phyloP scores from a whole-genome alignment of 1,140 invertebrate genomes.

The Bacillus rossius region DNA sequence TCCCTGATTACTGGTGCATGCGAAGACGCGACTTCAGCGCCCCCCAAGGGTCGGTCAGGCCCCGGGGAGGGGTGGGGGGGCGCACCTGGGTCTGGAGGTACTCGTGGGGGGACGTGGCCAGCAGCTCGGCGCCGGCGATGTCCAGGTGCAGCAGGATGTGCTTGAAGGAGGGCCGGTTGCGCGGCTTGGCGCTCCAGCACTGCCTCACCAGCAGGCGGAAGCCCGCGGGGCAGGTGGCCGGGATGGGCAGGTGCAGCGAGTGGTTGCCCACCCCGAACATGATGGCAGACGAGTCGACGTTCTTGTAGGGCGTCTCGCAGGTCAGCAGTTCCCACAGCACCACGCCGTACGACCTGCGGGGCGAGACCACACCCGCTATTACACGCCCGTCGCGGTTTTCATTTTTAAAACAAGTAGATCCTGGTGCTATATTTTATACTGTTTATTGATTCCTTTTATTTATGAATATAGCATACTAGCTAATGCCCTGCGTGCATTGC shows the following conservation, averaged over 20 bases:
- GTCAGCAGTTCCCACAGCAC: constrained; percentile 97
- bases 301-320: constrained; percentile 93
- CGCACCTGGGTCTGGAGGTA: constrained; percentile 56
- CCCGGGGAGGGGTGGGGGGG: constrained; percentile 70
- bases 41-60: too few relatives aligned
- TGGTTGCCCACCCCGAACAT: constrained; percentile 97
- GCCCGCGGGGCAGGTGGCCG: constrained; percentile 81
- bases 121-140: constrained; percentile 75
- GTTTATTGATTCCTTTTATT: too few relatives aligned
- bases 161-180: constrained; percentile 91
- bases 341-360: constrained; percentile 87
- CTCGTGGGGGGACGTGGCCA: constrained; percentile 56
- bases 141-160: constrained; percentile 86
- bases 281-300: constrained; percentile 93
- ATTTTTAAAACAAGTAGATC: too few relatives aligned
- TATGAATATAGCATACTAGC: too few relatives aligned
- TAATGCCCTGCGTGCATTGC: too few relatives aligned
- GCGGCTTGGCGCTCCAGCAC: constrained; percentile 88
- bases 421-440: too few relatives aligned
- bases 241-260: constrained; percentile 85
- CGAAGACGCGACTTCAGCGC: too few relatives aligned
- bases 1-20: too few relatives aligned
- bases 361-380: too few relatives aligned
- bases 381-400: too few relatives aligned
- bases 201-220: constrained; percentile 82